Evolutionary conservation across 2,888 invertebrate species (phyloP), one percentile per base, ranked within the genome.

Genomic region (Cheilosia vulpina): DNA sequence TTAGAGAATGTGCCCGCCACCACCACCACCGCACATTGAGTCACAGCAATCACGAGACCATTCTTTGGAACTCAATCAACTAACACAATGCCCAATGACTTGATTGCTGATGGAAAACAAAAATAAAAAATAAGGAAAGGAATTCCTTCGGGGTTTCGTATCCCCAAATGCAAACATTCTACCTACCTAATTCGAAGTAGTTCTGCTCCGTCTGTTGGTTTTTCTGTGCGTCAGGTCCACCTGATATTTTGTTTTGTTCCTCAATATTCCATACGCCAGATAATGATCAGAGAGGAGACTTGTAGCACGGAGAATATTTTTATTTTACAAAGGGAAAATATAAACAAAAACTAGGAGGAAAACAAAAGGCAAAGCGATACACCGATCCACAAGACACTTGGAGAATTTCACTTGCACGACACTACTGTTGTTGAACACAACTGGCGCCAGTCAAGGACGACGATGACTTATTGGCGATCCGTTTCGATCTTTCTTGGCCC

Each of bases 181-280:
- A 66, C 72, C 66, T 82, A 82, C 81, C 81, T 83, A 72, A 43
- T 83, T 75, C 15, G n/a, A 11, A 41, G 55, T 57, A 41, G 50
- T 57, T 45, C 27, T 58, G 27, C 66, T 55, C 27, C 19, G 68
- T 24, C 41, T 9, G 38, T 57, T 38, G 15, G 11, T 58, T 43
- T 45, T 50, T 38, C 41, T 65, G 38, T 52, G 27, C n/a, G 52
- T 9, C 24, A 57, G 55, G 58, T 60, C 50, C 19, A 19, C 21
- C 68, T 43, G 63, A 57, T 63, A 55, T 63, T 63, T 57, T 68
- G 27, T 81, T 76, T 69, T 65, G 38, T 71, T 53, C 57, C 55
- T 52, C 17, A 63, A 66, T 66, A 77, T 77, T 82, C 63, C 71
- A 71, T 50, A 58, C 43, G 43, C 38, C 47, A 50, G 81, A 77